phyloP scores from a whole-genome alignment of 2,113 vertebrate genomes.

The Gambusia affinis region DNA sequence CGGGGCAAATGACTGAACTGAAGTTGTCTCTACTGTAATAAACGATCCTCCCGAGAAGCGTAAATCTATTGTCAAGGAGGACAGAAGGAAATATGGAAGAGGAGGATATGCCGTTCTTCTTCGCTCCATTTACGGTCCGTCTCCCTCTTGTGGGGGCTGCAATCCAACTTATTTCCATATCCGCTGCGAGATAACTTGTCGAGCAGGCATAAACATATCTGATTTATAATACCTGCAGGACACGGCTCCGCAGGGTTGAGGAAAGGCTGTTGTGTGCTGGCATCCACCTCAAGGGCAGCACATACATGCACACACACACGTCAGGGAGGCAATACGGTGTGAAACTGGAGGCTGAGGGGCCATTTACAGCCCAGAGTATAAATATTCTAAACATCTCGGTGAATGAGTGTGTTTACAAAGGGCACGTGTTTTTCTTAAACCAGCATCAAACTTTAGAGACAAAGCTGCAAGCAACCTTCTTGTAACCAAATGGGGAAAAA shows the following conservation, averaged over 20 bases:
- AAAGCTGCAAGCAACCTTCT: not conserved
- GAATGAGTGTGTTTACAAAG: not conserved
- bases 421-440: not conserved
- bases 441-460: not conserved
- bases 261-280: slow-evolving; percentile 5
- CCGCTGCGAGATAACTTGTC: slow-evolving; percentile 39
- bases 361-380: slow-evolving; percentile 39
- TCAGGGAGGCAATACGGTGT: slow-evolving; percentile 12
- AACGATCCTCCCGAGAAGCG: slow-evolving; percentile 30
- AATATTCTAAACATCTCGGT: slow-evolving; percentile 16
- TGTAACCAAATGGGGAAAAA: not conserved
- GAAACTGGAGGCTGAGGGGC: slow-evolving; percentile 11
- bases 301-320: not conserved
- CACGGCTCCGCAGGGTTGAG: slow-evolving; percentile 18
- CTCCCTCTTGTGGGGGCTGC: slow-evolving; percentile 15
- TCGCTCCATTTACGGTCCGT: slow-evolving; percentile 67
- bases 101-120: slow-evolving; percentile 17
- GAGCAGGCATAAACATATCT: slow-evolving; percentile 32
- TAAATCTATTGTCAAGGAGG: slow-evolving; percentile 25
- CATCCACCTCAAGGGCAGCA: slow-evolving; percentile 3
- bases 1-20: not conserved
- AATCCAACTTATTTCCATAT: slow-evolving; percentile 49
- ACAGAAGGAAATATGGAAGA: slow-evolving; percentile 11
- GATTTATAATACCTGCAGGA: slow-evolving; percentile 45
- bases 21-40: slow-evolving; percentile 3